Base-by-base conservation (phyloP, 2,797 vertebrate species). In the Centropyge bicolor region DNA sequence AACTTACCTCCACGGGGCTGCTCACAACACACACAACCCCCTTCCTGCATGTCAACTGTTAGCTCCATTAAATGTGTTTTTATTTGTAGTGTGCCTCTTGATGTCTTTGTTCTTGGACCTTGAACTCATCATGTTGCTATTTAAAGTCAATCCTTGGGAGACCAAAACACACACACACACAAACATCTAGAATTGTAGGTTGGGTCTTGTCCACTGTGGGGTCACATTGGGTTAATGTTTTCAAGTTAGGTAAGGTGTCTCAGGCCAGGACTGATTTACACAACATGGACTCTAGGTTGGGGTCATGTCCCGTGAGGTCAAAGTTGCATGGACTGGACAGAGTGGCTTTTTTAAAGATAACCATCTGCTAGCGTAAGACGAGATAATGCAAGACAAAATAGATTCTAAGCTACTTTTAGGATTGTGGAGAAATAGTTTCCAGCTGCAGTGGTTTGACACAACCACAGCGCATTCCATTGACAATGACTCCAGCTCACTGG, bases 21-120 rank as follows among this genome's bases (percentile, higher is more conserved):
- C 35, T 61, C 8, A 31, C 54, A 35, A 12, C 24, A 64, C 52
- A 76, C 81, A 74, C 57, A 55, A 12, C 22, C n/a, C 24, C 45
- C 66, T 84, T 88, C 79, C 80, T 83, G 87, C 89, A 87, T 89
- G 88, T 70, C 62, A 65, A 38, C 75, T 86, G 83, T 86, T 80
- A 27, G 80, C 67, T 63, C 60, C 70, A 92, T 91, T 93, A 94
- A 93, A 93, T 45, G 35, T 78, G 65, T 86, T 85, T 89, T 84
- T 83, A 67, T 83, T 78, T 82, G 35, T 75, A 57, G 83, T 65
- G 35, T 5, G 36, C 36, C 61, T 74, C 41, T 55, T 27, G 72
- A 64, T 43, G 45, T 85, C 75, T 89, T 86, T 89, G 62, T 87
- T 85, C 60, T 49, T 57, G 8, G 65, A 85, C 75, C 56, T 87